Conservation (phyloP, 2,113 vertebrate genomes). For the Cochlearius cochlearius region DNA sequence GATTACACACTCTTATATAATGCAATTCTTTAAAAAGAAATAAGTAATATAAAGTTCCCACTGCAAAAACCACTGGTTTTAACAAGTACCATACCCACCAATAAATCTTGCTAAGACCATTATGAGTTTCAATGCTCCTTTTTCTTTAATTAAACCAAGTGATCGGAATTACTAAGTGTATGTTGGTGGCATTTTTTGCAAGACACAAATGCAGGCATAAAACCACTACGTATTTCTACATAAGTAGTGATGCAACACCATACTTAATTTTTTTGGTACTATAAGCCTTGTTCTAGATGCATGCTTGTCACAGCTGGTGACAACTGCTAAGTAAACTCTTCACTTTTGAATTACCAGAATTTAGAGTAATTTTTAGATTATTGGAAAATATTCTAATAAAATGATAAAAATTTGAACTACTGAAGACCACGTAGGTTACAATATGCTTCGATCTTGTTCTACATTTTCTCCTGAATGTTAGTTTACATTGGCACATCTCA, state of each 20-base stretch:
- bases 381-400: conserved; percentile 49
- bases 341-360: conserved; percentile 33
- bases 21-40: background rate
- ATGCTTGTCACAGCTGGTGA: background rate
- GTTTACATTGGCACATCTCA: background rate
- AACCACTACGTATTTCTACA: background rate
- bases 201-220: background rate
- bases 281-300: conserved; percentile 20
- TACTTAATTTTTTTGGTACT: background rate
- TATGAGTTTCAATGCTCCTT: background rate
- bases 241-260: background rate
- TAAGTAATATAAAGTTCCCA: background rate
- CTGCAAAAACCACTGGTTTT: background rate
- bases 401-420: conserved; percentile 76
- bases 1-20: background rate
- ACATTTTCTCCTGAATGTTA: background rate
- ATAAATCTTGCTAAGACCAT: background rate
- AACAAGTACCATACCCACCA: background rate
- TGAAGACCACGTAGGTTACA: conserved; percentile 74
- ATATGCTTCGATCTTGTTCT: conserved; percentile 52
- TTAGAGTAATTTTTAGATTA: conserved; percentile 34
- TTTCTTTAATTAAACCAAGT: background rate
- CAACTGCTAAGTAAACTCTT: conserved; percentile 45
- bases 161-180: background rate
- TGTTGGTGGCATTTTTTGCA: background rate